phyloP scores from a whole-genome alignment of 2,113 vertebrate genomes.

The Xiphophorus maculatus region DNA sequence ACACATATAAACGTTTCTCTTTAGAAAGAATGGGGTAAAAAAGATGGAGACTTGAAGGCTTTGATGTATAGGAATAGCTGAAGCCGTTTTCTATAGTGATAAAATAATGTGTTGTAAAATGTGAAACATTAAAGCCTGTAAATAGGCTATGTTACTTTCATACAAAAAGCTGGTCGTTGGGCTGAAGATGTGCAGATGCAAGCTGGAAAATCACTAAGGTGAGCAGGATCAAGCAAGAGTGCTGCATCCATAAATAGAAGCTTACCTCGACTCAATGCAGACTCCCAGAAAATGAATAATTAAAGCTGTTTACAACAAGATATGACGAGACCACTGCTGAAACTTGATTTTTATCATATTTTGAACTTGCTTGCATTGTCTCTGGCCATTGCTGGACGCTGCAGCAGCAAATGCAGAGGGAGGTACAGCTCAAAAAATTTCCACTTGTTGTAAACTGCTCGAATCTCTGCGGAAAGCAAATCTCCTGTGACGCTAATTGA shows the following conservation, averaged over 20 bases:
- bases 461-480: constrained; percentile 17
- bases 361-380: neutral
- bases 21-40: constrained; percentile 68
- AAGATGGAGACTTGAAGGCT: constrained; percentile 68
- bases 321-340: neutral
- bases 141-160: constrained; percentile 22
- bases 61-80: constrained; percentile 54
- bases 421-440: constrained; percentile 15
- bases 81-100: constrained; percentile 45
- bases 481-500: constrained; percentile 39
- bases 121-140: constrained; percentile 33
- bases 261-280: neutral
- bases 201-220: neutral
- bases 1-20: constrained; percentile 54
- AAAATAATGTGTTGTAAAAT: constrained; percentile 21
- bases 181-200: neutral
- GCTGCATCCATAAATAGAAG: neutral
- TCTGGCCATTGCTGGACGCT: constrained; percentile 2
- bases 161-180: constrained; percentile 10
- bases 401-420: constrained; percentile 11
- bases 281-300: constrained; percentile 1
- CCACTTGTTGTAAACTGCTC: constrained; percentile 16
- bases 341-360: neutral
- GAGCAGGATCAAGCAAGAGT: constrained; percentile 2
- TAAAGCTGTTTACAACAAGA: neutral